Evolutionary conservation across 2,113 vertebrate species (phyloP).

Genomic region (Saimiri boliviensis): DNA sequence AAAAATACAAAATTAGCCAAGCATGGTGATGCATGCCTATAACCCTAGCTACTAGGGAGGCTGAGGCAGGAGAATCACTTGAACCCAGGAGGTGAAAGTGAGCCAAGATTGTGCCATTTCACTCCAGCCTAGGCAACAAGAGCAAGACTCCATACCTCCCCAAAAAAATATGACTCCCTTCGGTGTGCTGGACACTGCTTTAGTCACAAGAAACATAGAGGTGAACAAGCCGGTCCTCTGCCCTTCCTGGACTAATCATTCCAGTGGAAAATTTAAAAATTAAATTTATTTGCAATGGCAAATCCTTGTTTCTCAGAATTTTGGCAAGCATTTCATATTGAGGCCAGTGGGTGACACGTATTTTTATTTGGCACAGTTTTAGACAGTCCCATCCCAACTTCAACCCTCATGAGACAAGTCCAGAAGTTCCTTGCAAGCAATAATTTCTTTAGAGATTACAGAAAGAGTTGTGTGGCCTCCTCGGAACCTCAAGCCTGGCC

Average conservation of each 20-base stretch:
- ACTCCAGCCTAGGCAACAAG: too few relatives aligned
- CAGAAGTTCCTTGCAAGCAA: not conserved
- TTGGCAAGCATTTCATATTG: not conserved
- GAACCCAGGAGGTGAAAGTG: too few relatives aligned
- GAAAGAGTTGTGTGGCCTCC: not conserved
- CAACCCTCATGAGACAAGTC: not conserved
- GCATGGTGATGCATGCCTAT: too few relatives aligned
- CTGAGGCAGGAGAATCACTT: too few relatives aligned
- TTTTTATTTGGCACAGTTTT: rapidly evolving
- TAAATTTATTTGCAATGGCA: not conserved
- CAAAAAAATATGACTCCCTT: not conserved
- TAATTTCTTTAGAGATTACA: not conserved
- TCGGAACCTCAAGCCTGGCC: not conserved
- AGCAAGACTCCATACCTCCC: too few relatives aligned
- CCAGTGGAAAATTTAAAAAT: not conserved
- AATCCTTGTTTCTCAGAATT: not conserved
- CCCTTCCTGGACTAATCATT: not conserved
- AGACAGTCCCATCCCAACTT: too few relatives aligned
- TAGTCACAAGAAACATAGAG: not conserved
- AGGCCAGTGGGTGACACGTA: not conserved
- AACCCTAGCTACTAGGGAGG: too few relatives aligned
- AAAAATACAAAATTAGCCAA: too few relatives aligned
- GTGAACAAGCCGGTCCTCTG: not conserved
- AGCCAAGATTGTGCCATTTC: too few relatives aligned
- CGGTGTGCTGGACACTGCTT: not conserved